Base-by-base conservation (phyloP, 1,140 invertebrate genomes). In the Frieseomelitta varia region DNA sequence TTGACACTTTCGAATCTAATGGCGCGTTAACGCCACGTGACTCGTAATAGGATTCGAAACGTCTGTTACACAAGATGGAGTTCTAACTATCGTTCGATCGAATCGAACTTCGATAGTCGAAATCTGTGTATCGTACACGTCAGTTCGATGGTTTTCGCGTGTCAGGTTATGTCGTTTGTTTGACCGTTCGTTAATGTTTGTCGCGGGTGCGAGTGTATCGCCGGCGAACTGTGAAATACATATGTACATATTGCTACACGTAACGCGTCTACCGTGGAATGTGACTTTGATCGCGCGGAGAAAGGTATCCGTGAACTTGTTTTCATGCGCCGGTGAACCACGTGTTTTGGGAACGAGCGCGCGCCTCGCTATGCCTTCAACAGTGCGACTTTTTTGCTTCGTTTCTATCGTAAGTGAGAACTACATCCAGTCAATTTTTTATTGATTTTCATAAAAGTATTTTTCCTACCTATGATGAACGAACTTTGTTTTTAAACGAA, bases 291-390 rank as follows among this genome's bases (percentile, higher is more conserved):
- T 81, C 55, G 47, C 39, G 67, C 27, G 56, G 56, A 79, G 86
- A 73, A 80, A 72, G 69, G 74, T 82, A 81, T 55, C 53, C 71
- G 63, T 78, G 87, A 78, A 84, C 85, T 79, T 88, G 87, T 89
- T 89, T 88, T 76, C 87, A 89, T 88, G 77, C 88, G 77, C 81
- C 56, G 68, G n/a, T 34, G 79, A 87, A 83, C 80, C 89, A 90
- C 89, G 89, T 90, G 89, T 85, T 90, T 90, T 90, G 39, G 55
- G 11, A 77, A 78, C 83, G 67, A 27, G 24, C 88, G 89, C 88
- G 89, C 84, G 88, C 77, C 68, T 34, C 39, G 6, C 17, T 73
- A 78, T 61, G 63, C 84, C 17, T n/a, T 79, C 84, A 72, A 30
- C n/a, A n/a, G n/a, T 39, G n/a, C 63, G 27, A 79, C 58, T 55